Evolutionary conservation across 2,888 invertebrate species (phyloP), one percentile per base, ranked within the genome.

Genomic region (Drosophila gaucha): DNA sequence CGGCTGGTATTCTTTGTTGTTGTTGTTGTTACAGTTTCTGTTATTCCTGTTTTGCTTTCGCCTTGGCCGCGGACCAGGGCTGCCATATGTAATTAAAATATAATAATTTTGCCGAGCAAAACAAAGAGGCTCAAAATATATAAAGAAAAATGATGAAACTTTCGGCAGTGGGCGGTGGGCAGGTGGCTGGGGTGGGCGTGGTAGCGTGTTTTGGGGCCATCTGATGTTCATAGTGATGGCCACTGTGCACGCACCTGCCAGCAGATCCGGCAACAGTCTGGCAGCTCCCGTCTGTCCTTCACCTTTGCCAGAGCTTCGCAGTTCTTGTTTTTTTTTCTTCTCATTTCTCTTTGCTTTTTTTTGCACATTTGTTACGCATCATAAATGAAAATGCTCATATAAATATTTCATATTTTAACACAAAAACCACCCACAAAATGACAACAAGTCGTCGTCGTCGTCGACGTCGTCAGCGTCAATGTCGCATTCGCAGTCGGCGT

Each of bases 321-420:
- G 3, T 60, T 36, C 22, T 9, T 26, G 35, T 38, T 54, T 41
- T 58, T 47, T 10, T 43, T 50, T 51, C 33, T 36, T 28, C n/a
- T 26, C 50, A 30, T 26, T 36, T 12, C 26, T 39, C 20, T 38
- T 41, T 50, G 35, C 46, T 47, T 18, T 54, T 68, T 69, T 46
- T 59, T 79, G 78, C 86, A 75, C 84, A 85, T 85, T 85, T 85
- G 86, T 80, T 88, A 88, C 84, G 88, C 84, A 83, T 72, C 86
- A 85, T 85, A 85, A 85, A 85, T 88, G 84, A 88, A 85, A 88
- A 88, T 88, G 65, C 70, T 83, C 86, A 74, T 85, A 88, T 85
- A 85, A 85, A 85, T 85, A 83, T 88, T 88, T 85, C 86, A 88
- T 85, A 88, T 86, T 87, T 83, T 58, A 57, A 64, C 64, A 64